Conservation (phyloP, 2,888 invertebrate genomes). For the Euphydryas editha region DNA sequence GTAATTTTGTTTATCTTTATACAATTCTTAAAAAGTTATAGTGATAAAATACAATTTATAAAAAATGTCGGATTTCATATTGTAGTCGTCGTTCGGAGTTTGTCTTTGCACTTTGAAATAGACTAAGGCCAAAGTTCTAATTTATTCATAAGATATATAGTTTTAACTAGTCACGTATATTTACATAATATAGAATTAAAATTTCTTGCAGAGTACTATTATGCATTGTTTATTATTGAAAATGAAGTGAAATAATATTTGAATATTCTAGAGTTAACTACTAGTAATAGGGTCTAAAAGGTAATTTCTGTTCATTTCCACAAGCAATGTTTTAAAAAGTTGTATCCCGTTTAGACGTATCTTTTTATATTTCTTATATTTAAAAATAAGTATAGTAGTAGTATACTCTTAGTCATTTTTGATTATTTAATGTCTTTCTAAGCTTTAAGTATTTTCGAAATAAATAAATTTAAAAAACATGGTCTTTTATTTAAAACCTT, state of each 20-base stretch:
- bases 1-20: not conserved
- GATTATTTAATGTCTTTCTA: conserved; percentile 8
- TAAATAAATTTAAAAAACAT: not conserved
- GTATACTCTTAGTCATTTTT: conserved; percentile 3
- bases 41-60: not conserved
- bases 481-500: not conserved
- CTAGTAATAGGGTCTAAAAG: conserved; percentile 3
- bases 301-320: conserved; percentile 1
- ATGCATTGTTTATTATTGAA: conserved; percentile 6
- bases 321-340: conserved; percentile 6
- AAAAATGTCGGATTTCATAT: not conserved
- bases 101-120: conserved; percentile 20
- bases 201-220: not conserved
- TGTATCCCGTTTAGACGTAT: conserved; percentile 10
- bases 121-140: conserved; percentile 19
- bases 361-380: conserved; percentile 13
- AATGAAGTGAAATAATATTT: not conserved
- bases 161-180: conserved; percentile 22
- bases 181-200: not conserved
- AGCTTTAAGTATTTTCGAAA: conserved; percentile 13
- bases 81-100: conserved; percentile 14
- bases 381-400: conserved; percentile 4
- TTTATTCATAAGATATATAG: conserved; percentile 13
- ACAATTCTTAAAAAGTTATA: not conserved
- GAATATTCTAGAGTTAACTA: conserved; percentile 2